Evolutionary conservation across 2,113 vertebrate genomes (phyloP).

Genomic region (Oreocharis arfaki): DNA sequence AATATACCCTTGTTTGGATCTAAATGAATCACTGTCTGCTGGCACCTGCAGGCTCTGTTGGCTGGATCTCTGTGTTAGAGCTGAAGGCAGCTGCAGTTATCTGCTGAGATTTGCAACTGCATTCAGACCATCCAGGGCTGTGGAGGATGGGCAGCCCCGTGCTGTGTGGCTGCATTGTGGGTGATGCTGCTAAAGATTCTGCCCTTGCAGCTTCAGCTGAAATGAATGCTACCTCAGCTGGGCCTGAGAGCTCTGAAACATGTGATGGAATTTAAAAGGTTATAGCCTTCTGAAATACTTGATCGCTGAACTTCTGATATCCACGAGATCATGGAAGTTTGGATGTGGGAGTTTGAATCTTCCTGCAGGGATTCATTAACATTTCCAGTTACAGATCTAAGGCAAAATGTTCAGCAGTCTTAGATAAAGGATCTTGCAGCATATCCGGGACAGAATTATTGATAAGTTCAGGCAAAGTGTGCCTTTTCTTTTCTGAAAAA

Average conservation of each 20-base stretch:
- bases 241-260: neutral
- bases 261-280: neutral
- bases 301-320: neutral
- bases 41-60: conserved; percentile 45
- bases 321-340: neutral
- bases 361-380: neutral
- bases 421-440: conserved; percentile 28
- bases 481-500: conserved; percentile 27
- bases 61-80: neutral
- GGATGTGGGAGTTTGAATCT: neutral
- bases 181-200: conserved; percentile 41
- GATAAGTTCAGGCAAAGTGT: conserved; percentile 25
- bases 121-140: neutral
- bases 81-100: conserved; percentile 45
- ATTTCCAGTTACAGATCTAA: neutral
- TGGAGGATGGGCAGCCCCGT: conserved; percentile 15
- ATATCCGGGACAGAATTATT: conserved; percentile 28
- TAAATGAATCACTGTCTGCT: conserved; percentile 52
- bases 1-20: conserved; percentile 27
- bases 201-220: neutral
- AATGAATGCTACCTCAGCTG: neutral
- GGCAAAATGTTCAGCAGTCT: neutral
- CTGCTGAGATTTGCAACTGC: conserved; percentile 26
- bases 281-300: neutral
- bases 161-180: conserved; percentile 32